Conservation (phyloP, 2,888 invertebrate genomes). For the Apodemia hepburni region DNA sequence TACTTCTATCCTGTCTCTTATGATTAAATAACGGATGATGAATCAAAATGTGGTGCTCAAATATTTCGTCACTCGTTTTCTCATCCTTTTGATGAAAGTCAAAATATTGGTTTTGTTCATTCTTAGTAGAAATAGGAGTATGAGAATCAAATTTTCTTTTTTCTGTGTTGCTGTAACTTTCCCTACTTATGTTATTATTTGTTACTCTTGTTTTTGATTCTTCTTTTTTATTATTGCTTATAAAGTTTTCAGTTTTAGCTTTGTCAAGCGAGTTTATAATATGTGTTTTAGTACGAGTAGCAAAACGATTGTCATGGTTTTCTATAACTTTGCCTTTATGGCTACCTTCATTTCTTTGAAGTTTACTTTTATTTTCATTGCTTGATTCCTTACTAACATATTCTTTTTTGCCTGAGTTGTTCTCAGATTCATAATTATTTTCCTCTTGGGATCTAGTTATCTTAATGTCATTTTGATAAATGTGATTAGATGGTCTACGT, state of each 20-base stretch:
- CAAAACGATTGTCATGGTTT: not conserved
- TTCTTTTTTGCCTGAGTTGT: not conserved
- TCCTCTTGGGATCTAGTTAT: not conserved
- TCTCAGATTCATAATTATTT: not conserved
- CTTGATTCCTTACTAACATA: not conserved
- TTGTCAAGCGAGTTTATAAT: not conserved
- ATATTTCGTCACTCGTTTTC: constrained; percentile 21
- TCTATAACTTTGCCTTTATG: not conserved
- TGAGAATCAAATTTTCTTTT: not conserved
- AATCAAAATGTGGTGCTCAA: constrained; percentile 30
- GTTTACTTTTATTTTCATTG: not conserved
- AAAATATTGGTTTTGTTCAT: constrained; percentile 1
- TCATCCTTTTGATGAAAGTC: constrained; percentile 17
- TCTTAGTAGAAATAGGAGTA: not conserved
- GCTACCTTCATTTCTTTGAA: not conserved
- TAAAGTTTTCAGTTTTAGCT: not conserved
- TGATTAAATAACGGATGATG: constrained; percentile 25
- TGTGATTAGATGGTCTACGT: not conserved
- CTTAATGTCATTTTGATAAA: not conserved
- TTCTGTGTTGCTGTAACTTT: not conserved
- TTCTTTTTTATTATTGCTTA: constrained; percentile 3
- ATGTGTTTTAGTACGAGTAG: not conserved
- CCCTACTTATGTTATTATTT: not conserved
- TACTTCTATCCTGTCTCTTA: constrained; percentile 16
- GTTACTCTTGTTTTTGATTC: not conserved